Evolutionary conservation across 1,140 invertebrate genomes (phyloP), one percentile per base, ranked within the genome.

Genomic region (Gonatopus flavifemur): DNA sequence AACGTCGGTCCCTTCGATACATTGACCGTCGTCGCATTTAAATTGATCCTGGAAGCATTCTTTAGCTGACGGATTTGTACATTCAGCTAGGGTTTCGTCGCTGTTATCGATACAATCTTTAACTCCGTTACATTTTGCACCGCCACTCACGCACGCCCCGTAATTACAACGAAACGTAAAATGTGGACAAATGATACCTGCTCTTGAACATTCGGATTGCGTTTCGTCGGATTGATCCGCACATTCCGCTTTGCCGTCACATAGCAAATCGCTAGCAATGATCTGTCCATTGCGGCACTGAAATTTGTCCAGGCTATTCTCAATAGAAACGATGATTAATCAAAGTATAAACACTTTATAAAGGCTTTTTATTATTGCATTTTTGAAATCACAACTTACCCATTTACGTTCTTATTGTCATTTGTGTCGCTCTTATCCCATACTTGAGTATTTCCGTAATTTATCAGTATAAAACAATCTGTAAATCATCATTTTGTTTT

Each of bases 51-150:
- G 0, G 0, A 0, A 4, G 25, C 74, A 77, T 3, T 8, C 15
- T 2, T 4, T 0, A 1, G 16, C 7, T 3, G 0, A 7, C 15
- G 4, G 19, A 31, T 35, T 44, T 6, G 2, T 15, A 33, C 73
- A 76, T 31, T 30, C 42, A 0, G 59, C 13, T 3, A 66, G 38
- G 12, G 55, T 50, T 53, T 88, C 90, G 67, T 93, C 91, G 3
- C 87, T 87, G 9, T 81, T 81, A 58, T 89, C 86, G 0, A 73
- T 49, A 64, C 88, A 91, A 43, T 91, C 82, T 25, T 66, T 65
- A 2, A 71, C 57, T 0, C 80, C 80, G 66, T 91, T 79, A 57
- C 86, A 87, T 15, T 66, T 69, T 1, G 64, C 55, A 38, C 81
- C 70, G 5, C 76, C 74, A 15, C 77, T 66, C 5, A 88, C 77